Base-by-base conservation (phyloP, 2,797 vertebrate species). In the Lophura swinhoii region DNA sequence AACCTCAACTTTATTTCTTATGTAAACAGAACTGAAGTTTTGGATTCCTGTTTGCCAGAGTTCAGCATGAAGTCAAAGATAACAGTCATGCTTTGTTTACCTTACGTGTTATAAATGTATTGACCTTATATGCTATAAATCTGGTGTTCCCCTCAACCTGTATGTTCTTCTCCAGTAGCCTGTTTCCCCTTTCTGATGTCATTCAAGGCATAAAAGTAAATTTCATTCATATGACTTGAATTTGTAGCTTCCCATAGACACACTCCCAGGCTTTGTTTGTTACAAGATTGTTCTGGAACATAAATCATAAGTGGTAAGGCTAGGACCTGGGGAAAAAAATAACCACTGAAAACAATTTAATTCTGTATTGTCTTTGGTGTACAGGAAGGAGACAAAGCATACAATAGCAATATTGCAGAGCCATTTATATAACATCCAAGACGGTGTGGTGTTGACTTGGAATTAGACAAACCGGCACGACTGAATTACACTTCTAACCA, bases 281-380 rank as follows among this genome's bases (percentile, higher is more conserved):
- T 93, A 79, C 43, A 35, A 74, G 76, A n/a, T 60, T 71, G 14
- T 90, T 82, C 31, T 84, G 74, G 37, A 77, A 53, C 14, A 43
- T n/a, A 79, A 76, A 59, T 79, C 18, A 4, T 64, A 55, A 24
- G 4, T 44, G 6, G 2, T 67, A 51, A 62, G 56, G 68, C 8
- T 81, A 60, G 73, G 77, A 82, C 14, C 17, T 17, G 2, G 2
- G 2, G 35, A 14, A 0, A 71, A 33, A 69, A 84, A 35, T 29
- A 87, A 39, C 62, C 21, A 59, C 44, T 79, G 53, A 62, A 22
- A 81, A 56, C 4, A 53, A 7, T 95, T 95, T 92, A 88, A 92
- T 95, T 90, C 18, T 71, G 2, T 62, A 29, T 91, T 93, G 77
- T 58, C 66, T 91, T 86, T 12, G 28, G 41, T 31, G 39, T 84